Evolutionary conservation across 2,888 invertebrate species (phyloP), one percentile per base, ranked within the genome.

Genomic region (Torymus texanus): DNA sequence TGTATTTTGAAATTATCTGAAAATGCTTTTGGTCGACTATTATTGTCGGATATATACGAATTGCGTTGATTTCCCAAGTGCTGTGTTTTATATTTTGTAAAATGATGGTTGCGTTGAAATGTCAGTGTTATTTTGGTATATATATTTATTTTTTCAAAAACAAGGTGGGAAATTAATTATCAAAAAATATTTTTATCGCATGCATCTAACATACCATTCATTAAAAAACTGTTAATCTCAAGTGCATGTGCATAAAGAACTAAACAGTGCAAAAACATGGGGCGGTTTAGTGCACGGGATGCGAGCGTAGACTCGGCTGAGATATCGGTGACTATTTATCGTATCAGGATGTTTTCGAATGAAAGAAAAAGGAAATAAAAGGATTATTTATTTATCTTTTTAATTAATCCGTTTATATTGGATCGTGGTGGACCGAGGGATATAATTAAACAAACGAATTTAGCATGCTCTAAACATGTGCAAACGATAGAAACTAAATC

Each of bases 381-480:
- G 73, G 78, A 74, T 29, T n/a, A 12, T 66, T 65, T 3, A 8
- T 29, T 53, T n/a, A 59, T 53, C 56, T 41, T 62, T 73, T 73
- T 61, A 50, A 68, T 68, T 78, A 58, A 24, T 74, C 58, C 51
- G 61, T 50, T 55, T 78, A 75, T 70, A 72, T 71, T 83, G 84
- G 83, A 80, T 83, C 13, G 70, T 82, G 84, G 83, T 83, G 85
- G 83, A 84, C 83, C 78, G 79, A 81, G 79, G 83, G 77, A 83
- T 81, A 81, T 76, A 65, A 80, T 77, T 87, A 89, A 90, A 90
- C 88, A 88, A 90, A 90, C 88, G 85, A 87, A 88, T 50, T 74
- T 58, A 85, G 88, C 90, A 90, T 90, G 90, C 90, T 89, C 90
- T 90, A 90, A 88, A 90, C 90, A 90, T 90, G 88, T 90, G 90